phyloP scores from a whole-genome alignment of 2,888 invertebrate genomes.

The Heliothis peltigera region DNA sequence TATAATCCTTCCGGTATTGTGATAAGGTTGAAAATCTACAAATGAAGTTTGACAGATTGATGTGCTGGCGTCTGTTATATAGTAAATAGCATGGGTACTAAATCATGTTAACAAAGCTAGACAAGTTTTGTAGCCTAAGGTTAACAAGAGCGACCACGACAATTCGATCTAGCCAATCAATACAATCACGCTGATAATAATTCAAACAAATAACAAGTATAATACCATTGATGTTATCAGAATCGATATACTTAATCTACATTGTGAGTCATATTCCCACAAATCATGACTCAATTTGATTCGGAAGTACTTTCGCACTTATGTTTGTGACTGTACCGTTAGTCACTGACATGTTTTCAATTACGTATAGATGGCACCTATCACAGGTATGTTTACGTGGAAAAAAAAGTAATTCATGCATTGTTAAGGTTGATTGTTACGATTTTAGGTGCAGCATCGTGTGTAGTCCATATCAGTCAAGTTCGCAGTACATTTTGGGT shows the following conservation, averaged over 20 bases:
- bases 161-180: slow-evolving; percentile 50
- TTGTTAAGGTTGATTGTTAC: not conserved
- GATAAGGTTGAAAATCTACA: too few relatives aligned
- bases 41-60: too few relatives aligned
- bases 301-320: slow-evolving; percentile 7
- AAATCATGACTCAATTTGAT: slow-evolving; percentile 29
- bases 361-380: not conserved
- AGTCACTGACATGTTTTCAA: slow-evolving; percentile 7
- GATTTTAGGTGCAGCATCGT: too few relatives aligned
- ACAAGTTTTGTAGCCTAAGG: slow-evolving; percentile 18
- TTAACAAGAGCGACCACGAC: slow-evolving; percentile 42
- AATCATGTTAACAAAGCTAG: slow-evolving; percentile 11
- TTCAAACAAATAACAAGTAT: slow-evolving; percentile 40
- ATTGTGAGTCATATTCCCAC: slow-evolving; percentile 26
- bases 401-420: slow-evolving; percentile 1
- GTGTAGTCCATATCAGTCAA: too few relatives aligned
- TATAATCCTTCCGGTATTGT: too few relatives aligned
- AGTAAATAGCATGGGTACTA: not conserved
- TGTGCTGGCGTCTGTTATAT: not conserved
- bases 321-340: slow-evolving; percentile 10
- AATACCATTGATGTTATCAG: slow-evolving; percentile 37
- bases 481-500: too few relatives aligned
- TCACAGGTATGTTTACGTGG: not conserved
- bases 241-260: slow-evolving; percentile 31
- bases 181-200: slow-evolving; percentile 26